Evolutionary conservation across 2,888 invertebrate species (phyloP).

Genomic region (Caenorhabditis imperialis): DNA sequence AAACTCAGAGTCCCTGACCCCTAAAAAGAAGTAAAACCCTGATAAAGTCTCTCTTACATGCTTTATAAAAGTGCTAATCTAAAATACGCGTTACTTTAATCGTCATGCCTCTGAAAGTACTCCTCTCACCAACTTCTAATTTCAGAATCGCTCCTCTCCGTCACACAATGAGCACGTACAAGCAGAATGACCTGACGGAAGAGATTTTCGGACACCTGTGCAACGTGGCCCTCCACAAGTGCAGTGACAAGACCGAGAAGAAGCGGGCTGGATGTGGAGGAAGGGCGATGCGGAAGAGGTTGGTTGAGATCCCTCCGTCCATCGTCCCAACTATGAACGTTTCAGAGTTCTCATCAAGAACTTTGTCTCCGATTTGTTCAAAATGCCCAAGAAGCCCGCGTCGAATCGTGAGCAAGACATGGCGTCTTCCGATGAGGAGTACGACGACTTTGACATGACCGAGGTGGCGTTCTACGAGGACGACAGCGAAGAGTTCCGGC

Average conservation of each 20-base stretch:
- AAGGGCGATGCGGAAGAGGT: conserved; percentile 63
- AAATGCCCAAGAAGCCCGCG: conserved; percentile 50
- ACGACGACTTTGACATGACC: conserved; percentile 40
- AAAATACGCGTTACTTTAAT: no score
- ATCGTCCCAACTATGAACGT: no score
- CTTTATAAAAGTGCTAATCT: no score
- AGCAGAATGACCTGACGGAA: conserved; percentile 50
- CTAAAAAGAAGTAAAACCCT: no score
- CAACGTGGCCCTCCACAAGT: conserved; percentile 66
- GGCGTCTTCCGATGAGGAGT: conserved; percentile 46
- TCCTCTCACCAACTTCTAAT: not conserved
- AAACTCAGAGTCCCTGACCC: no score
- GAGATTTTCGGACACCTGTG: conserved; percentile 65
- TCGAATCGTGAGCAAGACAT: conserved; percentile 38
- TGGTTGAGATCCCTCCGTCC: not conserved
- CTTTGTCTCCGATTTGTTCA: conserved; percentile 63
- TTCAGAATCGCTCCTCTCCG: no score
- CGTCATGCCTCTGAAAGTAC: not conserved
- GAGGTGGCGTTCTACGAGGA: conserved; percentile 43
- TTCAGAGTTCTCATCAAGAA: conserved; percentile 67
- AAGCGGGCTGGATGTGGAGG: conserved; percentile 68
- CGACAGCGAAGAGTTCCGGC: conserved; percentile 35
- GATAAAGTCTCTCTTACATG: no score
- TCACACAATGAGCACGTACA: conserved; percentile 44
- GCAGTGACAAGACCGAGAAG: conserved; percentile 64